Conservation (phyloP, 2,888 invertebrate species). For the Dendrolimus pini region DNA sequence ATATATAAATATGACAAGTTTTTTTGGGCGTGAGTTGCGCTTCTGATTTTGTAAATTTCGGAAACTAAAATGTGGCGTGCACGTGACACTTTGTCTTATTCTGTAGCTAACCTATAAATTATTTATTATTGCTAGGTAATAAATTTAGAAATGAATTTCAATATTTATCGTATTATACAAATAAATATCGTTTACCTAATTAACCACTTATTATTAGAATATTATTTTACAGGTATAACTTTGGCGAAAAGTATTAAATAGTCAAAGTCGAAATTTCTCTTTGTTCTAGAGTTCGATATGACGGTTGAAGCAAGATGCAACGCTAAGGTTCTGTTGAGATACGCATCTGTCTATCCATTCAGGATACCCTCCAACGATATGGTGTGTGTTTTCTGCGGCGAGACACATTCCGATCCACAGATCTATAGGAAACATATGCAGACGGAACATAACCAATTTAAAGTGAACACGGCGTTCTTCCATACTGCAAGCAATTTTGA, state of each 20-base stretch:
- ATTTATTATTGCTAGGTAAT: too few species aligned
- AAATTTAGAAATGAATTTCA: too few species aligned
- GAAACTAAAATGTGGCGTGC: too few species aligned
- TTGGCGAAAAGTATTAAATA: neutral
- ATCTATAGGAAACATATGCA: slow-evolving; percentile 44
- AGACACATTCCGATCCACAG: slow-evolving; percentile 31
- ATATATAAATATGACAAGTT: too few species aligned
- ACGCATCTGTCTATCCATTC: slow-evolving; percentile 48
- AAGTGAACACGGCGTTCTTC: slow-evolving; percentile 35
- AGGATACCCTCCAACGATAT: slow-evolving; percentile 38
- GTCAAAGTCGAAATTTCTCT: slow-evolving; percentile 33
- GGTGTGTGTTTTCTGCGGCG: slow-evolving; percentile 49
- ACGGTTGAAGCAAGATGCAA: slow-evolving; percentile 44
- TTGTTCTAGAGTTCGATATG: slow-evolving; percentile 51
- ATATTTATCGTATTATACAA: too few species aligned
- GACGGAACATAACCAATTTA: slow-evolving; percentile 31
- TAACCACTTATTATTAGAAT: too few species aligned
- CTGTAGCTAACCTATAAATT: too few species aligned
- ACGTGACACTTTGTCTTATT: too few species aligned
- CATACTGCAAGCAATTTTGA: slow-evolving; percentile 21
- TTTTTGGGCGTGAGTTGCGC: too few species aligned
- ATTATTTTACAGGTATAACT: neutral
- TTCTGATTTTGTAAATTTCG: too few species aligned
- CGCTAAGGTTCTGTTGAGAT: slow-evolving; percentile 44
- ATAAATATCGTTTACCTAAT: too few species aligned